Evolutionary conservation across 2,797 vertebrate species (phyloP).

Genomic region (Hoplostethus mediterraneus): DNA sequence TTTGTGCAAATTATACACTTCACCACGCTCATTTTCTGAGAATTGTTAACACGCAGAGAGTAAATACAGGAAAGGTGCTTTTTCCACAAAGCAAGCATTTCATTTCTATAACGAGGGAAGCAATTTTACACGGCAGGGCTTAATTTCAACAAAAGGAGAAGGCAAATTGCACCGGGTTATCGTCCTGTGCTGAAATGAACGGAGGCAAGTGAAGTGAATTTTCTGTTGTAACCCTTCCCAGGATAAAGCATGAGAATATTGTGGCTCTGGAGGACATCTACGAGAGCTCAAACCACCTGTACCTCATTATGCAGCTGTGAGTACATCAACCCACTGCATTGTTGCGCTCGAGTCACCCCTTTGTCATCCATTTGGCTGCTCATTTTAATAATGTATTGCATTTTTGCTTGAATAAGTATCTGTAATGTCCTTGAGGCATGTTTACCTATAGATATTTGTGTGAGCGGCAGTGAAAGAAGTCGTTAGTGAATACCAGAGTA

Average conservation of each 20-base stretch:
- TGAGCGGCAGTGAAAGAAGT: neutral
- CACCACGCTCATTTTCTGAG: constrained; percentile 15
- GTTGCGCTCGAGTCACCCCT: constrained; percentile 32
- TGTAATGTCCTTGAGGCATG: constrained; percentile 30
- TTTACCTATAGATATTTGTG: neutral
- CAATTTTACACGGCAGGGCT: constrained; percentile 9
- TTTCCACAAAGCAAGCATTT: neutral
- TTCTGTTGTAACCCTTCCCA: constrained; percentile 64
- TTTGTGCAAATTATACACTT: constrained; percentile 23
- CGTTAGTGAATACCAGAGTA: neutral
- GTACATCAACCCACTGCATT: constrained; percentile 73
- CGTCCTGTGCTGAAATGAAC: constrained; percentile 29
- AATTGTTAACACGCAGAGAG: neutral
- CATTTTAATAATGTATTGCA: constrained; percentile 40
- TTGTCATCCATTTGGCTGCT: constrained; percentile 22
- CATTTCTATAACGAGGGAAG: neutral
- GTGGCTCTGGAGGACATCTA: constrained; percentile 99
- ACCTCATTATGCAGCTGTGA: constrained; percentile 99
- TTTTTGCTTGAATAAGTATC: constrained; percentile 31
- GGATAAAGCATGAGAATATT: constrained; percentile 99
- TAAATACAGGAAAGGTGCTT: neutral
- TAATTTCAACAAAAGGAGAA: constrained; percentile 40
- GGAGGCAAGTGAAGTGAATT: constrained; percentile 38
- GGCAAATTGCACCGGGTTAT: constrained; percentile 39
- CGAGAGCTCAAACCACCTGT: constrained; percentile 96